Conservation (phyloP, 2,797 vertebrate species). For the Potorous gilbertii region DNA sequence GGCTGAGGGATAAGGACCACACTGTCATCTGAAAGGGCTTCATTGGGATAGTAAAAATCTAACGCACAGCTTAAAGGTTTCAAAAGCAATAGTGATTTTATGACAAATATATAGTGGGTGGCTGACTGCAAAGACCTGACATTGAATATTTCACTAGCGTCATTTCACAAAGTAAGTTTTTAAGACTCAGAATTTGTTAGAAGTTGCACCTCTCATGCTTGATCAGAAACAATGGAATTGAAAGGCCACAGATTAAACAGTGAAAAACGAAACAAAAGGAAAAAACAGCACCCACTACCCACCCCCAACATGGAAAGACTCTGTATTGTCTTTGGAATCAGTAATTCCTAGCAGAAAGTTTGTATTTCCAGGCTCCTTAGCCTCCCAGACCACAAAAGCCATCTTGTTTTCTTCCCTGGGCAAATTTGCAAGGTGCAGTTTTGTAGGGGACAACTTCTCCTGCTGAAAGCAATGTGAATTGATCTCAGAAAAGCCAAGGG, state of each 20-base stretch:
- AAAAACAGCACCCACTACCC: background rate
- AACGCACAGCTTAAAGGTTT: constrained; percentile 43
- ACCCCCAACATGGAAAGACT: background rate
- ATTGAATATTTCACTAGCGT: constrained; percentile 54
- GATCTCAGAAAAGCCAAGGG: background rate
- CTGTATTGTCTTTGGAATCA: background rate
- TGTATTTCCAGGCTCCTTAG: background rate
- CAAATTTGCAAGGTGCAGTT: background rate
- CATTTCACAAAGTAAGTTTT: constrained; percentile 52
- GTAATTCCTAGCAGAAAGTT: background rate
- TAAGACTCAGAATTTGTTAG: constrained; percentile 56
- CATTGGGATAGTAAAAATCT: constrained; percentile 58
- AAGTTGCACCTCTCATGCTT: constrained; percentile 50
- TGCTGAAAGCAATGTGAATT: constrained; percentile 28
- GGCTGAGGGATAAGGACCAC: background rate
- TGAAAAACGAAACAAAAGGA: background rate
- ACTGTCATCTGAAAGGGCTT: constrained; percentile 10
- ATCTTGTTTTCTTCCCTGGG: background rate
- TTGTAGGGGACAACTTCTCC: constrained; percentile 44
- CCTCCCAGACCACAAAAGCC: constrained; percentile 9
- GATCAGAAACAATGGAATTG: background rate
- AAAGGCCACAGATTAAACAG: background rate
- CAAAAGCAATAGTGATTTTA: constrained; percentile 49
- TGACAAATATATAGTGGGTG: constrained; percentile 19
- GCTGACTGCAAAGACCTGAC: constrained; percentile 37